Conservation (phyloP, 64 coral and sea anemone genomes). For the Hydrozoanthus tunicans region DNA sequence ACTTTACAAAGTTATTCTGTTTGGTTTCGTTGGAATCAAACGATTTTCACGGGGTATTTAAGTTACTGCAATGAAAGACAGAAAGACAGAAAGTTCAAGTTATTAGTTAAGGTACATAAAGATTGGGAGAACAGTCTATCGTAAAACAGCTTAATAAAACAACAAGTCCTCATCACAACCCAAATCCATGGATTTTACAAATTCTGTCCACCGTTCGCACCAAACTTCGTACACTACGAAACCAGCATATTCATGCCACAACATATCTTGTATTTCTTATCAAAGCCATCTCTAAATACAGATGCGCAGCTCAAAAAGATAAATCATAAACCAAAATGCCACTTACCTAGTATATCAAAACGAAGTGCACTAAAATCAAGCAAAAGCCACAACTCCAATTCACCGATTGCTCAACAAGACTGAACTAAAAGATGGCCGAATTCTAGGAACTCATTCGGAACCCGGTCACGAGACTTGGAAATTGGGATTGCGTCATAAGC, state of each 20-base stretch:
- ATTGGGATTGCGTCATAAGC: constrained; percentile 63
- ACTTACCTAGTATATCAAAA: constrained; percentile 23
- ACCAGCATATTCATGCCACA: not conserved
- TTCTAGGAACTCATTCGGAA: constrained; percentile 37
- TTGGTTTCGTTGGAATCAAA: not conserved
- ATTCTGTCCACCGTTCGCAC: not conserved
- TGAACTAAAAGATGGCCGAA: constrained; percentile 71
- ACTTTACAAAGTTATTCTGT: not conserved
- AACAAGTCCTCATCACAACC: not conserved
- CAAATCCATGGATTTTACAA: not conserved
- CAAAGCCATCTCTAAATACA: not conserved
- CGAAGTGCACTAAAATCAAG: constrained; percentile 30
- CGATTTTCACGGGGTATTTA: no score
- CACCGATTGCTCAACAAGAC: constrained; percentile 46
- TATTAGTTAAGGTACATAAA: not conserved
- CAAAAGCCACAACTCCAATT: constrained; percentile 20
- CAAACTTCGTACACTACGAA: not conserved
- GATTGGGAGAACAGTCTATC: not conserved
- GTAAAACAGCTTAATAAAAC: not conserved
- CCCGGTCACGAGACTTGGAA: constrained; percentile 57
- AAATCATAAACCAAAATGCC: constrained; percentile 18
- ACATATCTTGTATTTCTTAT: not conserved
- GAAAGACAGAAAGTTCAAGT: no score
- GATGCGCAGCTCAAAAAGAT: not conserved
- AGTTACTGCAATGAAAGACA: not conserved